These are phyloP conservation scores for Lepeophtheirus salmonis DNA, from an alignment of 1,140 invertebrate genomes.

Conservation along the genomic window DNA sequence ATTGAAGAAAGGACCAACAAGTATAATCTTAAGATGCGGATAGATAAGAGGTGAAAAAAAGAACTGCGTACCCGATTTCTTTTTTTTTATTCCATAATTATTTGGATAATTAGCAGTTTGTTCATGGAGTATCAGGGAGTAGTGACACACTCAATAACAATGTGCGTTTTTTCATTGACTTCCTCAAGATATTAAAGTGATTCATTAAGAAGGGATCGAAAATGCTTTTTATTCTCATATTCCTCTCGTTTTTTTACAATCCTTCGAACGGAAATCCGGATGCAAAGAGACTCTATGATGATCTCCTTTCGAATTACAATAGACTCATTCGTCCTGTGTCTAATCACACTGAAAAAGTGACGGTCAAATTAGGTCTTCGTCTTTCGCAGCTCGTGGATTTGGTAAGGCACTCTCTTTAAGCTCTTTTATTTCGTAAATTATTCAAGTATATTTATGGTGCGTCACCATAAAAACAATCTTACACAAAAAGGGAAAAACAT, in stretches of 20 bases:
- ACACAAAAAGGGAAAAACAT: not conserved
- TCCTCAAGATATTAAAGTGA: too few relatives aligned
- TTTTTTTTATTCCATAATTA: too few relatives aligned
- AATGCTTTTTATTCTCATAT: not conserved
- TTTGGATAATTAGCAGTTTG: too few relatives aligned
- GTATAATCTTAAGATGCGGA: too few relatives aligned
- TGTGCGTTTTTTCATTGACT: too few relatives aligned
- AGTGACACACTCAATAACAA: too few relatives aligned
- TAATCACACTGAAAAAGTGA: constrained; percentile 34
- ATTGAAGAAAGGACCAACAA: too few relatives aligned
- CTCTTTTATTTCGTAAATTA: not conserved
- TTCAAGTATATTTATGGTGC: too few relatives aligned
- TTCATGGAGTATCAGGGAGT: too few relatives aligned
- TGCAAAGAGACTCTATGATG: constrained; percentile 44
- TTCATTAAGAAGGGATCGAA: too few relatives aligned
- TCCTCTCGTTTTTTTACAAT: not conserved
- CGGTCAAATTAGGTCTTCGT: constrained; percentile 35
- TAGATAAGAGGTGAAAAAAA: too few relatives aligned
- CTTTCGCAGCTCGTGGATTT: constrained; percentile 39
- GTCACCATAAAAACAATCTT: not conserved
- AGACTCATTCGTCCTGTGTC: constrained; percentile 35
- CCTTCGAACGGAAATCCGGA: constrained; percentile 23
- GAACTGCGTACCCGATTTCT: too few relatives aligned
- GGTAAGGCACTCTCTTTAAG: constrained; percentile 28
- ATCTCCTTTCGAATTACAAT: constrained; percentile 57